Base-by-base conservation (phyloP, 2,888 invertebrate species). In the Axea sp. region DNA sequence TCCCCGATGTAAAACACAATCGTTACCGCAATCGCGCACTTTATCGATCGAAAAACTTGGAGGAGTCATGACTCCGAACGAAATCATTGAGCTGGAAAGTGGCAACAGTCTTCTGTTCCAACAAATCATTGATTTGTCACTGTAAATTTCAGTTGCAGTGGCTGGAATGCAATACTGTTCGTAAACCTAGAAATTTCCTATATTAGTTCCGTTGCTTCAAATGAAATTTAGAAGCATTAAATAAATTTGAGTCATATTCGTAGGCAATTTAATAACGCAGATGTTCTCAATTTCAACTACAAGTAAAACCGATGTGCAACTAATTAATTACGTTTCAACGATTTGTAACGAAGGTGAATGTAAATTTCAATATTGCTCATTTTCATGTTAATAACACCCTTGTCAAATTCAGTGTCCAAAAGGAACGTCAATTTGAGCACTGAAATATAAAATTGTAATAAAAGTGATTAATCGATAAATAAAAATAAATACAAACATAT, bases 71-170 rank as follows among this genome's bases (percentile, higher is more conserved):
- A 68, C 51, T 68, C 19, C 19, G 19, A 33, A 17, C 12, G 12
- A 30, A 59, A 60, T 60, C 60, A 60, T 69, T 53, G 53, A 37
- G 37, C 45, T 39, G 60, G 45, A 69, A 69, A 45, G 45, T 11
- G 39, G 35, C 39, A 59, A 43, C 60, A 43, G 53, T 19, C 28
- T 31, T 60, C 45, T 47, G 69, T 69, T 60, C 37, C 53, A 53
- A 60, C 69, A 60, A 69, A 60, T 60, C 69, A 69, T 69, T 60
- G 69, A 62, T 62, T 62, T 60, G 55, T 55, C 55, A 28, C 47
- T 71, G 33, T 62, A 62, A 71, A 71, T 60, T 69, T 53, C 45
- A 55, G 53, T 14, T 45, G 53, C 60, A 60, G 60, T 28, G 30
- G 37, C 57, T 60, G 49, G 41, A 67, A 67, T 49, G 57, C 26